Evolutionary conservation across 2,113 vertebrate species (phyloP), one percentile per base, ranked within the genome.

Genomic region (Rostratula benghalensis): DNA sequence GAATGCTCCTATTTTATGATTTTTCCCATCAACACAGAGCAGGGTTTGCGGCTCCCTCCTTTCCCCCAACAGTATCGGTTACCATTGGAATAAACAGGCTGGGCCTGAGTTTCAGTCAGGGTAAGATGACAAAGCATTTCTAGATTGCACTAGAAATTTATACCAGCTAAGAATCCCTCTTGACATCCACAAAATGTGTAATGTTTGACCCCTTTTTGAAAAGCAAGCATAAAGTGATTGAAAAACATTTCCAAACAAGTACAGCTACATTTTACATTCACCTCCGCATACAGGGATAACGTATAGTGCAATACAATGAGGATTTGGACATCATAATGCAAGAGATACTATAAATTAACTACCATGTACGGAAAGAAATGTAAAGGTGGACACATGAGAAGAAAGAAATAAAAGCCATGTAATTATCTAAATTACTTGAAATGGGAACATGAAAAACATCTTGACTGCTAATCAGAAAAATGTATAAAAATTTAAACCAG

Each of bases 391-490:
- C 8, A 79, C 39, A 75, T 21, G 81, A 81, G 60, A 30, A 78
- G 37, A 59, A 90, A 70, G 20, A 86, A 79, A 80, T 14, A 74
- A 4, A 86, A 87, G 68, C 13, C 5, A 89, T 11, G 5, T 7
- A 51, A 33, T 56, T 53, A 69, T 27, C 57, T 82, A 73, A 69
- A 86, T 8, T 41, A 59, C 41, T 57, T 73, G 80, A 60, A 95
- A 92, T 19, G 11, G 53, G 9, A 93, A 90, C 30, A 46, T 69
- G 75, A 68, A 95, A 96, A 97, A 96, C 81, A 87, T 8, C 71
- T 65, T 82, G 43, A 93, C 83, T 85, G 43, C 45, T 93, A 85
- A 94, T 94, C 86, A 95, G 91, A 88, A 97, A 91, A 90, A 84
- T 33, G 22, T 76, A 73, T 82, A 93, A 93, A 95, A 96, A 91